Evolutionary conservation across 2,888 invertebrate species (phyloP), one percentile per base, ranked within the genome.

Genomic region (Xiphydria camelus): DNA sequence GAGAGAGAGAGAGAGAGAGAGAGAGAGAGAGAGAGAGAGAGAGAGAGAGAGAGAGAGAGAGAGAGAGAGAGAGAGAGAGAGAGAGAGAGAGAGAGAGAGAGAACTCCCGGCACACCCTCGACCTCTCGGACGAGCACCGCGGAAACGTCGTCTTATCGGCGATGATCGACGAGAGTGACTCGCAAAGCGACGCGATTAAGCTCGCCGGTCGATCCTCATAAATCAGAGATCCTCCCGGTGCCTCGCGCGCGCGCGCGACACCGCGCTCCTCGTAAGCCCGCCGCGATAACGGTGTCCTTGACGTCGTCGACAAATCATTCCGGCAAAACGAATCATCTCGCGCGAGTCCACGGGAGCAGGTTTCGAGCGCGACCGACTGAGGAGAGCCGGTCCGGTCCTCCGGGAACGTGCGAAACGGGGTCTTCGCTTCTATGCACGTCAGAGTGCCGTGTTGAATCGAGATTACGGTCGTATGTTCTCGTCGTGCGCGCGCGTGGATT

Each of bases 231-330:
- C 15, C 29, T 7, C 9, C 3, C n/a, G n/a, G n/a, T n/a, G n/a
- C n/a, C n/a, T n/a, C n/a, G 7, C 15, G 29, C 14, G 15, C 15
- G 6, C 9, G 2, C 5, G 29, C 29, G 14, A 29, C 5, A 10
- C 6, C 14, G 5, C 29, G 4, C 15, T 29, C 5, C 35, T 17
- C 45, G 45, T 35, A 32, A 51, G 50, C 47, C 49, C 43, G 51
- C 47, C 46, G 49, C 54, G 59, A 64, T 64, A 67, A 67, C 65
- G 67, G 65, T 64, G 61, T 61, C 60, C 61, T 56, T 57, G 54
- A 53, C 57, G 52, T 53, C 53, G 53, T 61, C 62, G 61, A 64
- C 65, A 62, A 67, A 64, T 67, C 64, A 67, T 64, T 60, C 56
- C 51, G 47, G 57, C 50, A 55, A 53, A 55, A 51, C 55, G 56